Conservation (phyloP, 2,888 invertebrate species). For the Cryptus armator region DNA sequence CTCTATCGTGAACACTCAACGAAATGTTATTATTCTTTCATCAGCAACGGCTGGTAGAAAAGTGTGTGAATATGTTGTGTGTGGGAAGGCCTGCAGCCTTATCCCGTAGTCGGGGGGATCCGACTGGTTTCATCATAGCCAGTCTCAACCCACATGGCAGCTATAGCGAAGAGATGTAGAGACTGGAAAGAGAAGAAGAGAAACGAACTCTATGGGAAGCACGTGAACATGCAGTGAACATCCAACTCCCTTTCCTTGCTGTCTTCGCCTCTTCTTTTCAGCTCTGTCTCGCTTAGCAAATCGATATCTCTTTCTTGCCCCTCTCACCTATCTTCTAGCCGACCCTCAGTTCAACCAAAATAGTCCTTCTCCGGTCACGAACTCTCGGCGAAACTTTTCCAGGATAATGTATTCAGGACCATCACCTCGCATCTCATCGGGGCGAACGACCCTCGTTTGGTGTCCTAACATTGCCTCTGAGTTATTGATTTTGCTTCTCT, state of each 20-base stretch:
- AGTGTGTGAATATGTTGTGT: neutral
- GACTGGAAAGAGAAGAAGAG: conserved; percentile 10
- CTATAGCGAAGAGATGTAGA: conserved; percentile 36
- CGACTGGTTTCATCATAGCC: conserved; percentile 48
- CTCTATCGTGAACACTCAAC: conserved; percentile 11
- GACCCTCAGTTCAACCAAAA: conserved; percentile 43
- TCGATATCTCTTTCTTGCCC: conserved; percentile 50
- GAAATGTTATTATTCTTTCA: conserved; percentile 33
- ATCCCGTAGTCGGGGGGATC: neutral
- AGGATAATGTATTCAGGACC: neutral
- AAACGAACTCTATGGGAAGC: conserved; percentile 39
- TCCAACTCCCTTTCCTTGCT: conserved; percentile 33
- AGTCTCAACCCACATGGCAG: conserved; percentile 52
- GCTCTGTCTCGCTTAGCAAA: conserved; percentile 23
- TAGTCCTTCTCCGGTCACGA: conserved; percentile 37
- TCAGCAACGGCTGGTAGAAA: conserved; percentile 4
- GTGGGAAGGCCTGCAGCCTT: conserved; percentile 9
- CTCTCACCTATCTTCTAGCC: conserved; percentile 21
- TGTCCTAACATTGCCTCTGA: neutral
- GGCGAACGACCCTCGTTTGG: neutral
- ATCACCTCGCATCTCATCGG: neutral
- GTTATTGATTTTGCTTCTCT: neutral
- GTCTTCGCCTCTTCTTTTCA: conserved; percentile 11
- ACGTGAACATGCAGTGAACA: conserved; percentile 42
- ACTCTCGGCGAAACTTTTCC: conserved; percentile 37